phyloP scores from a whole-genome alignment of 2,113 vertebrate species.

The Lutjanus erythropterus region DNA sequence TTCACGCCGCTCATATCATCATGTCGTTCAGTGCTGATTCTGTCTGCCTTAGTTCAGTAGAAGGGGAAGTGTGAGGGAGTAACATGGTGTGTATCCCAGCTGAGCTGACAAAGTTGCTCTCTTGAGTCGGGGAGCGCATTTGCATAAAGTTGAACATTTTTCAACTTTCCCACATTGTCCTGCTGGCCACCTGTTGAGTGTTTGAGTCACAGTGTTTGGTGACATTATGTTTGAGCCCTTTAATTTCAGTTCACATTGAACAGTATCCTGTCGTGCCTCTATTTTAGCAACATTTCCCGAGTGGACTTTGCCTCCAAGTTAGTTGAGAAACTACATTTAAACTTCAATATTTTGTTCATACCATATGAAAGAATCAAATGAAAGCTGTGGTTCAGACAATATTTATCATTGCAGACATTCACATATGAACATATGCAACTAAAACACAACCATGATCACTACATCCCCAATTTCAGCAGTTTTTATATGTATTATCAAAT shows the following conservation, averaged over 20 bases:
- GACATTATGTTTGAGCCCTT: neutral
- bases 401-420: too few relatives aligned
- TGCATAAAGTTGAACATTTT: neutral
- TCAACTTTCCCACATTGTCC: neutral
- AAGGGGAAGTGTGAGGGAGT: too few relatives aligned
- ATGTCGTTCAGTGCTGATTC: too few relatives aligned
- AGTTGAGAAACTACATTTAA: neutral
- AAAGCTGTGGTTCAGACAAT: too few relatives aligned
- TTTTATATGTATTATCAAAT: too few relatives aligned
- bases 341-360: neutral
- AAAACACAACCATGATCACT: too few relatives aligned
- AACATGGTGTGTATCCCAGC: too few relatives aligned
- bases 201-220: neutral
- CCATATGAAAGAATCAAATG: too few relatives aligned
- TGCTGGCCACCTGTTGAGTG: neutral
- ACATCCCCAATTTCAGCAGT: too few relatives aligned
- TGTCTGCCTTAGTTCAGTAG: too few relatives aligned
- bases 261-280: neutral
- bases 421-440: too few relatives aligned
- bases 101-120: neutral
- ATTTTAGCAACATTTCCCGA: neutral
- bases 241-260: neutral
- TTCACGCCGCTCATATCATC: too few relatives aligned
- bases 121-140: neutral
- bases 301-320: neutral